Conservation (phyloP, 1,140 invertebrate genomes). For the Drosophila kanapiae region DNA sequence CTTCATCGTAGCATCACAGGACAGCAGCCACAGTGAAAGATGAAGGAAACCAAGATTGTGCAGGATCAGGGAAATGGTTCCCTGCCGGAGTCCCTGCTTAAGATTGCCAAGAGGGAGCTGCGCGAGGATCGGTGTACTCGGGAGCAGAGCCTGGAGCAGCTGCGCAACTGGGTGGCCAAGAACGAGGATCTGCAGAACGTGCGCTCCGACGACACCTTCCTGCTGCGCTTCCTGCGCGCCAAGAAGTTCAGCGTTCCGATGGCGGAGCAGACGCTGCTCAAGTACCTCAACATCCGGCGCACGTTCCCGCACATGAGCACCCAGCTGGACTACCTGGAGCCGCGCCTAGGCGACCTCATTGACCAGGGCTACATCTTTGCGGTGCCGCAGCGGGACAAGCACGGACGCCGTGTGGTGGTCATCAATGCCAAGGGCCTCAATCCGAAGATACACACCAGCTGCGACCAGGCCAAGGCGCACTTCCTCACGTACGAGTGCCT, state of each 20-base stretch:
- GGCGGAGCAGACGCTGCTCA: conserved; percentile 91
- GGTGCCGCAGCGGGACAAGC: conserved; percentile 90
- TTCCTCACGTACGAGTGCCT: conserved; percentile 90
- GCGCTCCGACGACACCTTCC: conserved; percentile 90
- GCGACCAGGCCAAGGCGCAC: conserved; percentile 89
- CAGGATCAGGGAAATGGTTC: conserved; percentile 41
- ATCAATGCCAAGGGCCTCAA: conserved; percentile 89
- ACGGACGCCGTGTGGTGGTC: conserved; percentile 90
- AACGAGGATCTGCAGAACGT: conserved; percentile 89
- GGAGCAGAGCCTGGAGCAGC: conserved; percentile 87
- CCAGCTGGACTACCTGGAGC: conserved; percentile 89
- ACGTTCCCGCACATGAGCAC: conserved; percentile 88
- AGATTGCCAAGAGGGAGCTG: conserved; percentile 88
- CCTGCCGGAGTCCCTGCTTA: conserved; percentile 85
- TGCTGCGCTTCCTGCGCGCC: conserved; percentile 91
- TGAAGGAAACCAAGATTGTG: conserved; percentile 66
- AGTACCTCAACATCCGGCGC: conserved; percentile 91
- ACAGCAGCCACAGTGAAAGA: background rate
- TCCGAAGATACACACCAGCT: conserved; percentile 87
- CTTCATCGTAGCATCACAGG: conserved; percentile 5
- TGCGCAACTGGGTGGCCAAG: conserved; percentile 89
- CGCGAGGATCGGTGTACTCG: conserved; percentile 88
- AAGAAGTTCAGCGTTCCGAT: conserved; percentile 93
- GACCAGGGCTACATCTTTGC: conserved; percentile 89
- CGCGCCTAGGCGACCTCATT: conserved; percentile 88